These are phyloP conservation scores for Tretioscincus oriximinensis DNA, from an alignment of 2,113 vertebrate genomes.

Conservation along the genomic window DNA sequence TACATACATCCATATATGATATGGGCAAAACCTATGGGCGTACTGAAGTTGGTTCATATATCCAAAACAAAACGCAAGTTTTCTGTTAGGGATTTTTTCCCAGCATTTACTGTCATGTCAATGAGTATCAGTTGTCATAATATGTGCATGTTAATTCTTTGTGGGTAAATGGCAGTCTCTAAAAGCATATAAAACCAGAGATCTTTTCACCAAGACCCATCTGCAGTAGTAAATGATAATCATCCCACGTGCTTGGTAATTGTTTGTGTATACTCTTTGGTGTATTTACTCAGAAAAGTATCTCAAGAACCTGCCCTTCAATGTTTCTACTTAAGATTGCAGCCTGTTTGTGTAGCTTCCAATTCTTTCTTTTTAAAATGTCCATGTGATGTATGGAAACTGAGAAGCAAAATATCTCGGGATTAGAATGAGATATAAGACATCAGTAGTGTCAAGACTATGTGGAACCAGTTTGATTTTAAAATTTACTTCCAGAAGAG, in stretches of 20 bases:
- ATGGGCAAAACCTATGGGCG: background rate
- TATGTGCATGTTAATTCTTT: background rate
- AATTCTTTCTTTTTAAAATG: background rate
- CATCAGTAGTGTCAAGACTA: too few species aligned
- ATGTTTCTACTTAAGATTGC: background rate
- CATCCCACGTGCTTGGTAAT: background rate
- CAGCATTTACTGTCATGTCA: background rate
- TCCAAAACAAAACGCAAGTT: background rate
- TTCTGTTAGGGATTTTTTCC: background rate
- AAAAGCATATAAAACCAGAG: background rate
- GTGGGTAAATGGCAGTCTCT: background rate
- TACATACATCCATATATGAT: too few species aligned
- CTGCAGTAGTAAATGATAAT: background rate
- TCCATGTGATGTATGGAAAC: background rate
- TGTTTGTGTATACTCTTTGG: background rate
- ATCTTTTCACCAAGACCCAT: background rate
- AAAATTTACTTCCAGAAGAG: background rate
- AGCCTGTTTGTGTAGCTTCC: background rate
- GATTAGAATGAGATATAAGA: background rate
- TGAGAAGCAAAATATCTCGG: background rate
- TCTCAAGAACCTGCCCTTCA: background rate
- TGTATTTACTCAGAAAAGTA: background rate
- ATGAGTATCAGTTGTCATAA: background rate
- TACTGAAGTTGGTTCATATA: background rate
- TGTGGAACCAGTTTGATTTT: background rate